Evolutionary conservation across 2,113 vertebrate genomes (phyloP).

Genomic region (Aptenodytes forsteri): DNA sequence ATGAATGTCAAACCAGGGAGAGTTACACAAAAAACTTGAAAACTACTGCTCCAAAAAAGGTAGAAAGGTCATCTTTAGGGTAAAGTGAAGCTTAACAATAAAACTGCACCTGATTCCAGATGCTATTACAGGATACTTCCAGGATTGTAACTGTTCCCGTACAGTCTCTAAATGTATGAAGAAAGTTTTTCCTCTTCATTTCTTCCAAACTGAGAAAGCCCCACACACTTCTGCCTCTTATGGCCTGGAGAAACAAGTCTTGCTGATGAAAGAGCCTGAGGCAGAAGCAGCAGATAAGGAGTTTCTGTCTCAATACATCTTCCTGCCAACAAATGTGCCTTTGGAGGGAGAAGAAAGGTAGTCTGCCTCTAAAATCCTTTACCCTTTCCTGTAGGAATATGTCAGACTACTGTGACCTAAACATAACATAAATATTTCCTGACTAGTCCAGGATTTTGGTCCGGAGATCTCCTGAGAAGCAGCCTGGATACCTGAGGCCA

Average conservation of each 20-base stretch:
- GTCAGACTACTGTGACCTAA: neutral
- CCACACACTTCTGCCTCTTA: accelerated
- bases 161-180: neutral
- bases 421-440: neutral
- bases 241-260: neutral
- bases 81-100: neutral
- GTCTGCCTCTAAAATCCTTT: neutral
- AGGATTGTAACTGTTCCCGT: neutral
- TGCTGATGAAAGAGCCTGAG: neutral
- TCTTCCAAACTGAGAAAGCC: neutral
- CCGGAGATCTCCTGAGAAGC: neutral
- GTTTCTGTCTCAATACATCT: neutral
- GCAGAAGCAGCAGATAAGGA: neutral
- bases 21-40: neutral
- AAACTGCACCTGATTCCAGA: neutral
- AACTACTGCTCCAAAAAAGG: neutral
- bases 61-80: neutral
- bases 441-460: neutral
- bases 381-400: neutral
- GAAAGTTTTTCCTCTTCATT: neutral
- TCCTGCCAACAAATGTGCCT: neutral
- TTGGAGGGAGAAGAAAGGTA: neutral
- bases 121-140: neutral
- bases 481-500: neutral
- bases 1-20: neutral